Evolutionary conservation across 2,888 invertebrate genomes (phyloP).

Genomic region (Yponomeuta cagnagella): DNA sequence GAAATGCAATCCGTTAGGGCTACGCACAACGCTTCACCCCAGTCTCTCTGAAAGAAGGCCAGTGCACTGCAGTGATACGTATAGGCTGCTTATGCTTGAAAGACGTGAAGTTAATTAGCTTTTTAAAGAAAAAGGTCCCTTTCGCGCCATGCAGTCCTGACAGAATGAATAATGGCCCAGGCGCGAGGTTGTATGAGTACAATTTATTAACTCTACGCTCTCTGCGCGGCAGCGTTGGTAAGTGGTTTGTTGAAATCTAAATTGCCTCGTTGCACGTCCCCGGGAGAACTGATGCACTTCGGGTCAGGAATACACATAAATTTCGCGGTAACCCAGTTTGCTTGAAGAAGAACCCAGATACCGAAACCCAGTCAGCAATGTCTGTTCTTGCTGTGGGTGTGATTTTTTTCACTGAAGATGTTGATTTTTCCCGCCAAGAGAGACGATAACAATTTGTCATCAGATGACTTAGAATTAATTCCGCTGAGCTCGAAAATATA

Average conservation of each 20-base stretch:
- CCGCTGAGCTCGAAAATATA: slow-evolving; percentile 32
- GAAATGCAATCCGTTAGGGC: no score
- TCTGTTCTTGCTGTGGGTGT: background rate
- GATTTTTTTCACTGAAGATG: background rate
- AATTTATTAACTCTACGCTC: background rate
- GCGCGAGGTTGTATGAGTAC: background rate
- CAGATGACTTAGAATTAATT: slow-evolving; percentile 25
- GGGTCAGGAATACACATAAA: slow-evolving; percentile 9
- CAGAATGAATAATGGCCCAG: background rate
- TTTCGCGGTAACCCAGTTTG: background rate
- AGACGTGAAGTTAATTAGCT: background rate
- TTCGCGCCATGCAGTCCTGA: background rate
- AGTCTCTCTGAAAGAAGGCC: background rate
- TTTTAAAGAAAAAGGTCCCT: background rate
- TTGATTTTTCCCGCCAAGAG: background rate
- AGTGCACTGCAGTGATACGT: no score
- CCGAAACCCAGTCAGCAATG: background rate
- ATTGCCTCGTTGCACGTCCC: slow-evolving; percentile 7
- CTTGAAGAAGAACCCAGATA: background rate
- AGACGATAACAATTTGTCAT: slow-evolving; percentile 31
- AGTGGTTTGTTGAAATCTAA: slow-evolving; percentile 13
- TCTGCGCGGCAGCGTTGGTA: background rate
- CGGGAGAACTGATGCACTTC: slow-evolving; percentile 7
- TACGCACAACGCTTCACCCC: background rate
- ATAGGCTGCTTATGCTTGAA: background rate